Percentiles rank a stretch among this genome's conserved stretches.
Evolutionary conservation across 2,888 invertebrate species (phyloP).

Genomic region (Melikaiella ostensackeni): DNA sequence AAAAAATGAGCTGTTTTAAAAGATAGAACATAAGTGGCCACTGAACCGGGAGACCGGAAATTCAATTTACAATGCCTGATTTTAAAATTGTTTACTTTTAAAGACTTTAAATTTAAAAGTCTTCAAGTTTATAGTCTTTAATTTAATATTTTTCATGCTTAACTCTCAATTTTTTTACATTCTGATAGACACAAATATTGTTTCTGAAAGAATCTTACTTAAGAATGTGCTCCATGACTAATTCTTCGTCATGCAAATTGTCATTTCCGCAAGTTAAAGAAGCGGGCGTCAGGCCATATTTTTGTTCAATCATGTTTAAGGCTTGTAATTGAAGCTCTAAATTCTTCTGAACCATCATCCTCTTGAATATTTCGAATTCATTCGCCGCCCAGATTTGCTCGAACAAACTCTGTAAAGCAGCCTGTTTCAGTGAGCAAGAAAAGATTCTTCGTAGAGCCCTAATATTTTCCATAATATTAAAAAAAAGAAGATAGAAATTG

Average conservation of each 20-base stretch:
- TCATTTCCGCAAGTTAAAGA: constrained; percentile 78
- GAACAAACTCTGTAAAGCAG: constrained; percentile 79
- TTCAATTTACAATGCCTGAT: no score
- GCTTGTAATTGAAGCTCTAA: constrained; percentile 94
- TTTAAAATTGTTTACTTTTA: no score
- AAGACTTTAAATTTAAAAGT: no score
- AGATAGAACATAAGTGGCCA: no score
- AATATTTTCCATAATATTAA: background rate
- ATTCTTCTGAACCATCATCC: constrained; percentile 96
- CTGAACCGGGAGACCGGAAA: no score
- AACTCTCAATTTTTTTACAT: no score
- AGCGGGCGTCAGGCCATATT: constrained; percentile 84
- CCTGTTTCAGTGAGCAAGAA: constrained; percentile 32
- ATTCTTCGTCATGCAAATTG: constrained; percentile 79
- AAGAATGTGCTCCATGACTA: constrained; percentile 82
- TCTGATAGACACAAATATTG: no score
- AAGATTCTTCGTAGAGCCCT: background rate
- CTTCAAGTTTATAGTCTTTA: no score
- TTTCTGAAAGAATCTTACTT: constrained; percentile 74
- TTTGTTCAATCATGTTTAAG: constrained; percentile 88
- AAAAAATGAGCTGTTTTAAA: no score
- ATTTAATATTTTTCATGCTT: no score
- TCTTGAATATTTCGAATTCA: constrained; percentile 91
- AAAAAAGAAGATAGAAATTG: background rate
- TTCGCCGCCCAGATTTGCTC: constrained; percentile 96